Conservation (phyloP, 2,113 vertebrate genomes). For the Hydrochoerus hydrochaeris region DNA sequence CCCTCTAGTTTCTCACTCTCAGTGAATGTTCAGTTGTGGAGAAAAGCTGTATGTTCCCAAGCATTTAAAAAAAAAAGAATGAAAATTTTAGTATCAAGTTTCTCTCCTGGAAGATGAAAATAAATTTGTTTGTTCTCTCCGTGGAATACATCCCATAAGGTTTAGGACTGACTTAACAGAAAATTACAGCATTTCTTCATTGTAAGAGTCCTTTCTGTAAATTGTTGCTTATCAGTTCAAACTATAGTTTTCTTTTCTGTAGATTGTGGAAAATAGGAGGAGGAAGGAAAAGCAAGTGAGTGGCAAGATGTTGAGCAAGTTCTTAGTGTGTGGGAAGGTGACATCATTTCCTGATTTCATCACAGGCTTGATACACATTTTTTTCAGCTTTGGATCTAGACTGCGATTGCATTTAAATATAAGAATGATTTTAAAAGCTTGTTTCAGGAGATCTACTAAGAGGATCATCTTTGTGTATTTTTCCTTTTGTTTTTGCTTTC, state of each 20-base stretch:
- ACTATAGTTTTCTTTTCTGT: neutral
- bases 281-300: neutral
- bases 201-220: neutral
- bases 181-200: neutral
- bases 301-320: neutral
- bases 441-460: neutral
- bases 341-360: neutral
- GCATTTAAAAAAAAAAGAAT: neutral
- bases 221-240: neutral
- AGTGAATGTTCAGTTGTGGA: neutral
- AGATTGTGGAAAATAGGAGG: neutral
- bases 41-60: neutral
- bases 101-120: neutral
- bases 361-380: neutral
- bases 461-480: neutral
- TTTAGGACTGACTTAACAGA: neutral
- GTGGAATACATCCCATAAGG: neutral
- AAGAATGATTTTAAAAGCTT: neutral
- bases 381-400: neutral
- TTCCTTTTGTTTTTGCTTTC: neutral
- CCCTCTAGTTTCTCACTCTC: neutral
- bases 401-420: neutral
- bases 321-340: neutral
- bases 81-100: neutral
- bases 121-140: neutral